These are phyloP conservation scores for Ictalurus punctatus DNA, from an alignment of 2,113 vertebrate genomes.

Conservation along the genomic window DNA sequence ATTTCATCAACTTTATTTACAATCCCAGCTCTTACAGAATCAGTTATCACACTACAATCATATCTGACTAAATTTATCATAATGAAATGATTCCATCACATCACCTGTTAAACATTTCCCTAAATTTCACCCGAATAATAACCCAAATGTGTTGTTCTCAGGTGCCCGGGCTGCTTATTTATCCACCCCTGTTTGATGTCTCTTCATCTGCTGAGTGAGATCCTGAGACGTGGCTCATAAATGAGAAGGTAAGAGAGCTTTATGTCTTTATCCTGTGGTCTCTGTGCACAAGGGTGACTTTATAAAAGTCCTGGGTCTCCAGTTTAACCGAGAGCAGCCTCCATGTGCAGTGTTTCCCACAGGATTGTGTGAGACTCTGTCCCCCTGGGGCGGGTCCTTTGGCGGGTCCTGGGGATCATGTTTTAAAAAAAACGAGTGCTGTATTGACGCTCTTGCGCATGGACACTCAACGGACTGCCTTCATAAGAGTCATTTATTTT, in stretches of 20 bases:
- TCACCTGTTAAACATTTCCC: neutral
- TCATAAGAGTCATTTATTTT: too few relatives aligned
- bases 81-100: neutral
- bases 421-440: too few relatives aligned
- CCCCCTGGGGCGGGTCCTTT: too few relatives aligned
- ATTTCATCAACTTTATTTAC: neutral
- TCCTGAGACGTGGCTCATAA: slow-evolving; percentile 66
- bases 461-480: too few relatives aligned
- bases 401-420: too few relatives aligned
- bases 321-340: too few relatives aligned
- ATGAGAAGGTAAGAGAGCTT: slow-evolving; percentile 69
- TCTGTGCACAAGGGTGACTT: neutral
- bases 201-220: slow-evolving; percentile 56
- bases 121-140: neutral
- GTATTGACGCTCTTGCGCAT: too few relatives aligned
- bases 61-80: neutral
- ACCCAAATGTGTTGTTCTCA: neutral
- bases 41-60: neutral
- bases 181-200: slow-evolving; percentile 47
- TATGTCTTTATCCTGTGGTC: neutral
- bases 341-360: too few relatives aligned
- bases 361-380: too few relatives aligned
- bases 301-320: neutral
- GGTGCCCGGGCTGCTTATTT: neutral
- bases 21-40: neutral